Evolutionary conservation across 2,113 vertebrate species (phyloP), one percentile per base, ranked within the genome.

Genomic region (Chaetodon auriga): DNA sequence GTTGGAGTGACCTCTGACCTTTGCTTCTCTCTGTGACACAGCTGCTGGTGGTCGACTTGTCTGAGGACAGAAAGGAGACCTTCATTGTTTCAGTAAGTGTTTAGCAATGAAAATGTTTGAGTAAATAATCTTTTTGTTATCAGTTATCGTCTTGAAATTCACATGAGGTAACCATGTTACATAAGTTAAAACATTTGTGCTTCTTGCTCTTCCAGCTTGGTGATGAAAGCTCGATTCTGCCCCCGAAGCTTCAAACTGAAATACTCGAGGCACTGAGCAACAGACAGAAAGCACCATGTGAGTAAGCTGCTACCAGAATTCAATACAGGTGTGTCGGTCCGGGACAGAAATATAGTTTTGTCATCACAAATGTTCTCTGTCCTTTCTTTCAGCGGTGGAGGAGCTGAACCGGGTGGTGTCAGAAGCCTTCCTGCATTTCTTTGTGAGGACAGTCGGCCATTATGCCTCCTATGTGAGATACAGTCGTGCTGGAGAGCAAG

Each of bases 11-110:
- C 30, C 30, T 73, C 30, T 78, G 16, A 7, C 43, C 16, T 21
- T 48, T 49, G 57, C 1, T 16, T 79, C 12, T 78, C 3, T 71
- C 7, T 87, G 65, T 75, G 23, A 58, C 88, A 98, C 88, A 98
- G 97, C 92, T 97, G 85, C 95, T 99, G 79, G 81, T 97, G 61
- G 97, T 99, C 35, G 96, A 99, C 88, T 90, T 99, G 54, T 97
- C 96, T 2, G 77, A 96, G 88, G 91, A 95, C 66, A 93, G 92
- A 53, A 71, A 83, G 45, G 10, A 93, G 21, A 96, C 94, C 23
- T 97, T 99, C 89, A 84, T 97, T 72, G 90, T 51, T 81, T 88
- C 80, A 36, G 97, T 98, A 94, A 95, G 97, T 57, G 8, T 21
- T 49, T 4, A 25, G n/a, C 48, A 45, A 45, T 23, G 38, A 58